Evolutionary conservation across 2,888 invertebrate genomes (phyloP).

Genomic region (Melinopterus prodromus): DNA sequence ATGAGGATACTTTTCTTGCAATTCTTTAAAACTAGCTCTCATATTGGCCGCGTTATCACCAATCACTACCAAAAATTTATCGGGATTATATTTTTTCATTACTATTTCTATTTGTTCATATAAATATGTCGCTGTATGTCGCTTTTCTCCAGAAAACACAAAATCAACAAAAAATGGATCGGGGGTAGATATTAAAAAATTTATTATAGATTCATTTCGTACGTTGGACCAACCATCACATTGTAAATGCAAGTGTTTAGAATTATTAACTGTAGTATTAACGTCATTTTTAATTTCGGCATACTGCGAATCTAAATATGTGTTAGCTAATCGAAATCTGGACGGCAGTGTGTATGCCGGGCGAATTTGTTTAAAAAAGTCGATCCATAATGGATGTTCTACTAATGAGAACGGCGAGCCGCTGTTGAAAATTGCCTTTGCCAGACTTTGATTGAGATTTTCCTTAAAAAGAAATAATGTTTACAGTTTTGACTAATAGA

Average conservation of each 20-base stretch:
- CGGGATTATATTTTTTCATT: background rate
- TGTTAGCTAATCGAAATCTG: background rate
- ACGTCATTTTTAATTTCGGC: background rate
- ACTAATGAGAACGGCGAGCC: background rate
- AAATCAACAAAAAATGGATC: background rate
- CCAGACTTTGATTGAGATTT: constrained; percentile 4
- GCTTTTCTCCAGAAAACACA: background rate
- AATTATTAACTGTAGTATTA: background rate
- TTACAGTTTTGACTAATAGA: background rate
- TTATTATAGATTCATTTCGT: background rate
- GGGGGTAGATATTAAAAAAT: background rate
- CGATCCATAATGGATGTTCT: constrained; percentile 4
- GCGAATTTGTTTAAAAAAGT: background rate
- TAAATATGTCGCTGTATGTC: background rate
- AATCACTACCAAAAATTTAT: background rate
- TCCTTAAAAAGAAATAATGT: background rate
- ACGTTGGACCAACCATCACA: constrained; percentile 4
- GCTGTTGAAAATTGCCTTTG: background rate
- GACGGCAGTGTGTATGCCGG: background rate
- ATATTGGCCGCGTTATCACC: constrained; percentile 4
- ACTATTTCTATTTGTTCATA: background rate
- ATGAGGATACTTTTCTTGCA: background rate
- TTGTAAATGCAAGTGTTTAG: background rate
- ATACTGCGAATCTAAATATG: background rate
- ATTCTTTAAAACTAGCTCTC: background rate